These are phyloP conservation scores for Heteromormyrus szaboi DNA, from an alignment of 2,797 vertebrate genomes.

Conservation along the genomic window DNA sequence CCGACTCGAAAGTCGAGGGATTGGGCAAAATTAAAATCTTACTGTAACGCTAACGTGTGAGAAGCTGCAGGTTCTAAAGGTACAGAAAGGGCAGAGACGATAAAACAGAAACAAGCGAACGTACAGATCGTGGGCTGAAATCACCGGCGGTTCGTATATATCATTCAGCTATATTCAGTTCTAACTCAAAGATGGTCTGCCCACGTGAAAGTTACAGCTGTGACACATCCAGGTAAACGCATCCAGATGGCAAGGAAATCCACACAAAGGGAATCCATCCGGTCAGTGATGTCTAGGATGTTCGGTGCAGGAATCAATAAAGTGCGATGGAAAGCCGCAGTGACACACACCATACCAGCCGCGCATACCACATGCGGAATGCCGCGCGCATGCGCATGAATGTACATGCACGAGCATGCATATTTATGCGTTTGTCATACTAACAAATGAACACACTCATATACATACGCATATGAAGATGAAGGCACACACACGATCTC, in stretches of 20 bases:
- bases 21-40: not conserved
- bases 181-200: not conserved
- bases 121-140: not conserved
- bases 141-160: not conserved
- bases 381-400: not conserved
- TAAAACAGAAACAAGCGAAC: not conserved
- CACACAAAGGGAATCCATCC: not conserved
- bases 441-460: not conserved
- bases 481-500: not conserved
- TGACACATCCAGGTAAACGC: not conserved
- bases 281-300: not conserved
- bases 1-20: not conserved
- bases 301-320: not conserved
- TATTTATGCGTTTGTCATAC: not conserved
- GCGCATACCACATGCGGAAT: not conserved
- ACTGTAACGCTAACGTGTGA: not conserved
- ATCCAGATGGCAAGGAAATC: not conserved
- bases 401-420: slow-evolving; percentile 5
- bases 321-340: not conserved
- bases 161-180: too few relatives aligned
- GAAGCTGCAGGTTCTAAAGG: not conserved
- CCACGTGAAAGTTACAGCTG: not conserved
- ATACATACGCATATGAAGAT: not conserved
- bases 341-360: not conserved
- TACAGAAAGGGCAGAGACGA: not conserved